Evolutionary conservation across 2,888 invertebrate genomes (phyloP).

Genomic region (Meloe dianella): DNA sequence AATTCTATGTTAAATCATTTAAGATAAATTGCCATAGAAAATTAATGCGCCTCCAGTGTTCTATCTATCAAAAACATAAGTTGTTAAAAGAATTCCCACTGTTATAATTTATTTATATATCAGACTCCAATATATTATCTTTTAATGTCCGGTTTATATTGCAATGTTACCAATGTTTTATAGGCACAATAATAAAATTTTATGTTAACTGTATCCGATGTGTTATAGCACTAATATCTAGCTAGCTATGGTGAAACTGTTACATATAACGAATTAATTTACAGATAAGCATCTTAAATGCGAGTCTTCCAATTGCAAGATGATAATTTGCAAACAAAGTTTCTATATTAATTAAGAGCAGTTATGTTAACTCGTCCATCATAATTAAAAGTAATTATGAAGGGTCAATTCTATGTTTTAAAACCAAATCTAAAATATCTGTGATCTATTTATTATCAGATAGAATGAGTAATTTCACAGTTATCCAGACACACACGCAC

Average conservation of each 20-base stretch:
- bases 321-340: background rate
- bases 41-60: slow-evolving; percentile 33
- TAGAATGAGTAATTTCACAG: slow-evolving; percentile 16
- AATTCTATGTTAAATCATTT: slow-evolving; percentile 31
- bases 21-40: slow-evolving; percentile 29
- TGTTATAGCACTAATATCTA: slow-evolving; percentile 23
- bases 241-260: background rate
- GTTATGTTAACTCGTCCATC: slow-evolving; percentile 42
- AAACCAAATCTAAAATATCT: slow-evolving; percentile 10
- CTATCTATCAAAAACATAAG: slow-evolving; percentile 32
- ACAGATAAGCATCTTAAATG: background rate
- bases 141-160: slow-evolving; percentile 21
- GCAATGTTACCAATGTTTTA: slow-evolving; percentile 22
- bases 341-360: slow-evolving; percentile 39
- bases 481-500: no score
- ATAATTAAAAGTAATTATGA: slow-evolving; percentile 45
- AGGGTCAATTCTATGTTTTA: no score
- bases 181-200: slow-evolving; percentile 30
- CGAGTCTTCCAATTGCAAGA: background rate
- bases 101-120: slow-evolving; percentile 29
- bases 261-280: background rate
- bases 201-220: slow-evolving; percentile 22
- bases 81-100: slow-evolving; percentile 33
- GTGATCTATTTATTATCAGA: slow-evolving; percentile 24
- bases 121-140: slow-evolving; percentile 19